Conservation (phyloP, 2,113 vertebrate species). For the Porphyrio hochstetteri region DNA sequence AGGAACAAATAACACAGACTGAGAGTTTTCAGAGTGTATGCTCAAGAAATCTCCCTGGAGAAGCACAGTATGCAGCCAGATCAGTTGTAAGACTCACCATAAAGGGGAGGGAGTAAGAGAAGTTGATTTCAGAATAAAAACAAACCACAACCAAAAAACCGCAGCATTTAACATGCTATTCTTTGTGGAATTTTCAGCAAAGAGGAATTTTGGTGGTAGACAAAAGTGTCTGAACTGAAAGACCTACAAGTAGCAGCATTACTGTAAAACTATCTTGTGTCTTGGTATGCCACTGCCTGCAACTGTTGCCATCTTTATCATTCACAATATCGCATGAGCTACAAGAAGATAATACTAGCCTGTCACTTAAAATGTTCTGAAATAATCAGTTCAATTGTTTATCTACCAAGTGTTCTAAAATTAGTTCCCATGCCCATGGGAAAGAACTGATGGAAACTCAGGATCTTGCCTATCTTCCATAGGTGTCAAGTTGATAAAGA, state of each 20-base stretch:
- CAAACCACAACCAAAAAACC: no score
- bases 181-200: neutral
- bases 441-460: conserved; percentile 9
- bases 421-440: neutral
- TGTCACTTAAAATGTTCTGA: neutral
- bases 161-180: neutral
- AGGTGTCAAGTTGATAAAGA: conserved; percentile 53
- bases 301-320: neutral
- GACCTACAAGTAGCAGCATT: neutral
- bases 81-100: neutral
- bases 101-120: neutral
- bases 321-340: neutral
- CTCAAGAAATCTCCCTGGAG: neutral
- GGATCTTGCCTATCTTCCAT: neutral
- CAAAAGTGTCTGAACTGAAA: neutral
- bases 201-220: neutral
- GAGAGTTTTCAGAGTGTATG: neutral
- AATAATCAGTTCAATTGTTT: neutral
- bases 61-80: neutral
- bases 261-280: neutral
- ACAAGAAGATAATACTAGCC: neutral
- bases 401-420: conserved; percentile 22
- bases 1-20: neutral
- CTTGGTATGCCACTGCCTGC: neutral
- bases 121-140: neutral